Percentiles rank a stretch among this genome's conserved stretches.
Conservation (phyloP, 2,113 vertebrate genomes). For the Halichoeres trimaculatus region DNA sequence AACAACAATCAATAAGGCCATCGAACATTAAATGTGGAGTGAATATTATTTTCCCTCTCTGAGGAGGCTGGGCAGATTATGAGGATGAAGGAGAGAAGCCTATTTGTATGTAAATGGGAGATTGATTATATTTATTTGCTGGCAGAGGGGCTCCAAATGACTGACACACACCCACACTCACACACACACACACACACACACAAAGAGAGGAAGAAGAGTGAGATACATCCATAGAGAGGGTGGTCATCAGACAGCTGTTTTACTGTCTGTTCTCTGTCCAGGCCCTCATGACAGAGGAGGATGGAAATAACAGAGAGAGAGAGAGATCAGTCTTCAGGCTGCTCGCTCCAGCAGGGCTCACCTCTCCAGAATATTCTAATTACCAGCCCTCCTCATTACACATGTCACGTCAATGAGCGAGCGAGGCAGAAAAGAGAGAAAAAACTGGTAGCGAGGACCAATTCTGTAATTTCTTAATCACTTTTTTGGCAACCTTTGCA, state of each 20-base stretch:
- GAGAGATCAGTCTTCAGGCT: constrained; percentile 71
- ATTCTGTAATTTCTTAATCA: constrained; percentile 87
- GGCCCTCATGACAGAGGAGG: constrained; percentile 58
- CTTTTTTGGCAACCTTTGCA: constrained; percentile 85
- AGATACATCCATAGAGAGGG: constrained; percentile 51
- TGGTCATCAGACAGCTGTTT: constrained; percentile 69
- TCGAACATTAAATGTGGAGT: constrained; percentile 81
- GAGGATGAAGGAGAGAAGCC: constrained; percentile 79
- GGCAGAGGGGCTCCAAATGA: constrained; percentile 55
- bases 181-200: constrained; percentile 21
- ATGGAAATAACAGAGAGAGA: constrained; percentile 55
- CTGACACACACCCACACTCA: constrained; percentile 24
- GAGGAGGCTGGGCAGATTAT: constrained; percentile 78
- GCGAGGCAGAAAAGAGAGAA: constrained; percentile 28
- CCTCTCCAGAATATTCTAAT: constrained; percentile 85
- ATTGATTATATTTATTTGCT: constrained; percentile 88
- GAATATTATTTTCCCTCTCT: constrained; percentile 77
- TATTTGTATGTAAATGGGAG: constrained; percentile 87
- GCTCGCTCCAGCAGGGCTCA: constrained; percentile 72
- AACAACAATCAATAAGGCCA: constrained; percentile 84
- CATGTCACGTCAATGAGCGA: constrained; percentile 81
- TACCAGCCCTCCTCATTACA: constrained; percentile 83
- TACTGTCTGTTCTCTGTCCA: constrained; percentile 61
- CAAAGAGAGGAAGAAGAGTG: constrained; percentile 44
- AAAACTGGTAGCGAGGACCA: constrained; percentile 79